Base-by-base conservation (phyloP, 2,888 invertebrate species). In the Agonopterix arenella region DNA sequence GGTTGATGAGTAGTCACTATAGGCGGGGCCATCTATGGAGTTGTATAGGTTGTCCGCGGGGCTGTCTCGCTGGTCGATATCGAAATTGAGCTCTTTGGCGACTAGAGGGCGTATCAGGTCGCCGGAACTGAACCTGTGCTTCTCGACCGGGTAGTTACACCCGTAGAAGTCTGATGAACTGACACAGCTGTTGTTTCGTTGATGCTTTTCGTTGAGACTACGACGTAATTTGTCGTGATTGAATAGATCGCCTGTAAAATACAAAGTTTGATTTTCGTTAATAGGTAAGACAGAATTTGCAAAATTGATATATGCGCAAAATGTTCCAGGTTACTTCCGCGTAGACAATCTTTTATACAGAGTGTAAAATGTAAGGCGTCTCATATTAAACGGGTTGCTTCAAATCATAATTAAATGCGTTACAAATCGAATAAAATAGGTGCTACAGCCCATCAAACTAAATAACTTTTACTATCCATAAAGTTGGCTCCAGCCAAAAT, bases 91-190 rank as follows among this genome's bases (percentile, higher is more conserved):
- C 60, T 89, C 88, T 46, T 73, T 80, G 8, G 89, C 89, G 5
- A 85, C 86, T 0, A 89, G 76, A 1, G 90, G 89, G 18, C 89
- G 73, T n/a, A 80, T 75, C 4, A 90, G 44, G 44, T 89, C 90
- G 0, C 89, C 89, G 28, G 90, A 90, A 51, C 90, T 89, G 54
- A 89, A 89, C 50, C 90, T 65, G 60, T 88, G 89, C 54, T 89
- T 89, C 48, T 90, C 90, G 1, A 90, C 89, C 1, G 90, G 90
- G 53, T 90, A 90, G 68, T 90, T 90, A 68, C 90, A 90, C 0
- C 90, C 90, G 64, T 90, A 90, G 68, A 90, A 90, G 61, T 90
- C 90, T 0, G 90, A 90, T 0, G 90, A 90, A 52, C 86, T 90
- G 28, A 90, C 90, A 56, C 90, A 90, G 58, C 90, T 90, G 67